These are phyloP conservation scores for Pristis pectinata DNA, from an alignment of 2,797 vertebrate genomes.

Conservation along the genomic window DNA sequence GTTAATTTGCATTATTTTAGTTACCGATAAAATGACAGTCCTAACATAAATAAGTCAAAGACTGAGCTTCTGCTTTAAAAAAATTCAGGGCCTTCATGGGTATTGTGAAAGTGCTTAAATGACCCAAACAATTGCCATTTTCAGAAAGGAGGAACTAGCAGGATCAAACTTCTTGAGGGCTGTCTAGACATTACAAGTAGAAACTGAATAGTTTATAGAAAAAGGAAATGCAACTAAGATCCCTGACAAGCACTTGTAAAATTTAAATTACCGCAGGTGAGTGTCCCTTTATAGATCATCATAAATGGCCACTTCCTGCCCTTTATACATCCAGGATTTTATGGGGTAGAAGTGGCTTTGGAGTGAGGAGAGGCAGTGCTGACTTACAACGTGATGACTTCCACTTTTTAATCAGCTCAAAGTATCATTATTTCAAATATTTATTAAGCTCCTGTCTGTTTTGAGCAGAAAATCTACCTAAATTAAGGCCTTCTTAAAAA, in stretches of 20 bases:
- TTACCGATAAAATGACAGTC: no score
- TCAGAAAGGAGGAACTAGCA: no score
- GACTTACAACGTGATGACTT: neutral
- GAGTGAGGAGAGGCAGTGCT: neutral
- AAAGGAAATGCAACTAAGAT: neutral
- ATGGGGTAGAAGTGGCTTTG: neutral
- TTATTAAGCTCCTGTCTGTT: neutral
- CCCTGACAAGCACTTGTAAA: neutral
- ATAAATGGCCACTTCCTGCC: neutral
- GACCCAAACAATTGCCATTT: no score
- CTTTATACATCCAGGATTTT: neutral
- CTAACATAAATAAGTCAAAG: no score
- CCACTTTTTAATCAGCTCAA: neutral
- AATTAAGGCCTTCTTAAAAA: neutral
- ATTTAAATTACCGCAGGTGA: neutral
- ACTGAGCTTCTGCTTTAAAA: no score
- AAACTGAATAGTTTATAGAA: neutral
- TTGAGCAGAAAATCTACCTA: neutral
- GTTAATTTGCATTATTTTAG: no score
- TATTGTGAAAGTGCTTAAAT: no score
- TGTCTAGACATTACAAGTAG: neutral
- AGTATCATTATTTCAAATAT: no score
- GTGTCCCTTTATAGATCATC: neutral
- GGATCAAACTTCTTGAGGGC: no score
- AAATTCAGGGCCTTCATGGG: no score